Conservation (phyloP, 2,888 invertebrate genomes). For the Sycophila texana region DNA sequence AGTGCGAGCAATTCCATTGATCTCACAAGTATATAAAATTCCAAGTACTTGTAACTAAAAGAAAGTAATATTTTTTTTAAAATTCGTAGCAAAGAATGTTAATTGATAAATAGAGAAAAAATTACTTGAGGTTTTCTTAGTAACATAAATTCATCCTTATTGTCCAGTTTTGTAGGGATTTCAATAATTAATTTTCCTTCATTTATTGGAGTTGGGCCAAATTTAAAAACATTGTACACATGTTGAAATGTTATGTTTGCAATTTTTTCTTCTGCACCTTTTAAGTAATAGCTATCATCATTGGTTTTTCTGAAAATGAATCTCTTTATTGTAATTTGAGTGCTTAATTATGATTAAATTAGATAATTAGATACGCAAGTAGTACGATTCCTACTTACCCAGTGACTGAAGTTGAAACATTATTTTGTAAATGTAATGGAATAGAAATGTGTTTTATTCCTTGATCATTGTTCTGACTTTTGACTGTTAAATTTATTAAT, state of each 20-base stretch:
- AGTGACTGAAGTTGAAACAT: conserved; percentile 61
- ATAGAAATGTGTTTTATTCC: conserved; percentile 56
- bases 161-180: conserved; percentile 59
- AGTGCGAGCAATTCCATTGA: not conserved
- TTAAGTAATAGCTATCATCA: conserved; percentile 59
- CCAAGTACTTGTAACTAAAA: not conserved
- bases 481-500: conserved; percentile 50
- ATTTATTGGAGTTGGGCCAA: conserved; percentile 63
- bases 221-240: conserved; percentile 64
- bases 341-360: not conserved
- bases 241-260: conserved; percentile 64
- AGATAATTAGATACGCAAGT: not conserved
- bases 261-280: conserved; percentile 40
- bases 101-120: not conserved
- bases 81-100: too few species aligned
- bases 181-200: conserved; percentile 58
- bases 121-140: conserved; percentile 40
- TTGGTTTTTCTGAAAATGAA: conserved; percentile 35
- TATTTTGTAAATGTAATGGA: conserved; percentile 58
- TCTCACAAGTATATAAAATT: not conserved
- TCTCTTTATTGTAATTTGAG: too few species aligned
- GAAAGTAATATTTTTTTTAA: too few species aligned
- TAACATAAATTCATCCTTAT: conserved; percentile 53
- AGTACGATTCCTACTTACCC: conserved; percentile 60
- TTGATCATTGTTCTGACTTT: conserved; percentile 62